Evolutionary conservation across 2,113 vertebrate genomes (phyloP).

Genomic region (Cariama cristata): DNA sequence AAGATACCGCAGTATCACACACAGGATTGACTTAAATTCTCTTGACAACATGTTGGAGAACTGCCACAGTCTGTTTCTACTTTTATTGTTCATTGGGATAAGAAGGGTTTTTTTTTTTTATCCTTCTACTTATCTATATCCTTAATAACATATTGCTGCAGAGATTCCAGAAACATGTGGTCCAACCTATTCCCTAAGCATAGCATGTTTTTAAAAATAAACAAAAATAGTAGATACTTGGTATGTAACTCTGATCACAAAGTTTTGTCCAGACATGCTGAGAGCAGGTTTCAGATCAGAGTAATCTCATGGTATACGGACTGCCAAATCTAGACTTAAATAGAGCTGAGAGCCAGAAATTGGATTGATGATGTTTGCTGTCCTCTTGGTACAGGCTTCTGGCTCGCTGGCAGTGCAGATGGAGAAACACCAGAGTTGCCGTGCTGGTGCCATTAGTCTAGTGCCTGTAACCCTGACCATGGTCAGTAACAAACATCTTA

Average conservation of each 20-base stretch:
- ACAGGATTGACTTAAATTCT: neutral
- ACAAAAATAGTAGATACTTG: neutral
- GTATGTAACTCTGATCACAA: neutral
- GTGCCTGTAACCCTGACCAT: neutral
- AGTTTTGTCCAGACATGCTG: neutral
- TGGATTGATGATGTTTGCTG: neutral
- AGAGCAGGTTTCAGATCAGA: conserved; percentile 8
- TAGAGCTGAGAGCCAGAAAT: neutral
- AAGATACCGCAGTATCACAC: neutral
- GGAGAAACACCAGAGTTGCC: neutral
- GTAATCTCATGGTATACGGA: neutral
- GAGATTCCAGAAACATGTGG: neutral
- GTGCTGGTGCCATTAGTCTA: neutral
- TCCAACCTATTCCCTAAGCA: neutral
- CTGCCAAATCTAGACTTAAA: conserved; percentile 3
- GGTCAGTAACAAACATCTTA: neutral
- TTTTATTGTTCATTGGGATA: neutral
- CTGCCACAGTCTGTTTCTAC: neutral
- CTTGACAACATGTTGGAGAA: neutral
- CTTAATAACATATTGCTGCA: neutral
- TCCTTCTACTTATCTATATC: neutral
- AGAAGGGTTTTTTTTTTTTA: neutral
- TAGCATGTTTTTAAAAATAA: neutral
- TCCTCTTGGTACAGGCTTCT: neutral
- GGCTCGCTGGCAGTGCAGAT: neutral